Percentiles rank a stretch among this genome's conserved stretches.
Evolutionary conservation across 2,888 invertebrate species (phyloP).

Genomic region (Andrena hattorfiana): DNA sequence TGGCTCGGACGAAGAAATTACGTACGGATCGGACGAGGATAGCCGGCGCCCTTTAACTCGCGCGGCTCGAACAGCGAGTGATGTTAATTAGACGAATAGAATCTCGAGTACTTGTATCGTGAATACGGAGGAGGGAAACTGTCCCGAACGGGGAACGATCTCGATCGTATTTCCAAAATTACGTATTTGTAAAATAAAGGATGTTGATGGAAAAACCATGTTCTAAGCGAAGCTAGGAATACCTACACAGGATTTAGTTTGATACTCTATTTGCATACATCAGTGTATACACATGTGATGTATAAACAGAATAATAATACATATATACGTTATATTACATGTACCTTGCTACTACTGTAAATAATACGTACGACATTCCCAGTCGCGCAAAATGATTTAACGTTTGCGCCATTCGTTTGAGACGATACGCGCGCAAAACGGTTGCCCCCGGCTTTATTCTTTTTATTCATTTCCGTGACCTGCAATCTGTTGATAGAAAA

Average conservation of each 20-base stretch:
- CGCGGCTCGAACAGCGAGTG: slow-evolving; percentile 88
- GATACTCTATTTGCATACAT: neutral
- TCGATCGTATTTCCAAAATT: neutral
- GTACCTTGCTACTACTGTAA: neutral
- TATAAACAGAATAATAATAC: too few species aligned
- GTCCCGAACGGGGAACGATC: neutral
- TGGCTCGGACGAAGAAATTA: slow-evolving; percentile 97
- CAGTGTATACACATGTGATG: neutral
- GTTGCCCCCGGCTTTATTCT: neutral
- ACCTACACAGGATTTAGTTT: slow-evolving; percentile 1
- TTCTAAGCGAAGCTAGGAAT: neutral
- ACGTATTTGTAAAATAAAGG: slow-evolving; percentile 20
- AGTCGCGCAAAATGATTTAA: neutral
- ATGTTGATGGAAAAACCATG: neutral
- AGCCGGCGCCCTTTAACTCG: slow-evolving; percentile 93
- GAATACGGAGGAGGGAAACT: neutral
- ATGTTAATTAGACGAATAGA: slow-evolving; percentile 87
- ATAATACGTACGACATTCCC: neutral
- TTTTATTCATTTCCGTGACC: slow-evolving; percentile 3
- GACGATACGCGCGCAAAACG: neutral
- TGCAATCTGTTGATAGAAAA: neutral
- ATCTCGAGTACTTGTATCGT: neutral
- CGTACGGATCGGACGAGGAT: slow-evolving; percentile 97
- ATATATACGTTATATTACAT: neutral
- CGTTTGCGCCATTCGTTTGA: neutral